These are phyloP conservation scores for Micronisus gabar DNA, from an alignment of 2,113 vertebrate genomes.

Conservation along the genomic window DNA sequence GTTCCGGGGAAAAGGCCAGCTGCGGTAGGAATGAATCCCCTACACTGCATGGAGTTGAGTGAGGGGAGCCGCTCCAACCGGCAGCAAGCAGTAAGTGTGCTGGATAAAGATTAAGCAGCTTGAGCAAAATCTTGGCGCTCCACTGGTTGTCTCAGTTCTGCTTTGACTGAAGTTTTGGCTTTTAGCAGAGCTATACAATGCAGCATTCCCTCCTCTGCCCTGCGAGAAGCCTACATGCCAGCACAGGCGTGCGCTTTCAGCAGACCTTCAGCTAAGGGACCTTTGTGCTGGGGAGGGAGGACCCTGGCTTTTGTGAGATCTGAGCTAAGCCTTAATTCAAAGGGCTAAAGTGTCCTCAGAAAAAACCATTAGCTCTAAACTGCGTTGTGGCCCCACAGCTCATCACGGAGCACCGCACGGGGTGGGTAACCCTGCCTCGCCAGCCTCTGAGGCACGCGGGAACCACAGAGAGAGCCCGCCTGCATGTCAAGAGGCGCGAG, in stretches of 20 bases:
- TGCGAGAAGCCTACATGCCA: neutral
- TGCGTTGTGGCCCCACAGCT: neutral
- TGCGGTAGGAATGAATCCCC: neutral
- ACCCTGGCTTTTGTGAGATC: no score
- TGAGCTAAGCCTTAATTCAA: neutral
- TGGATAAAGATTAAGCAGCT: neutral
- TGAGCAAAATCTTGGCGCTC: neutral
- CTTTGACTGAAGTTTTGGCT: neutral
- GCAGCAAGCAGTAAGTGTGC: neutral
- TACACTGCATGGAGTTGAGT: fast-evolving
- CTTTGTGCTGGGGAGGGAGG: neutral
- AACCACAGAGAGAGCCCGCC: neutral
- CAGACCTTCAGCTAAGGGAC: neutral
- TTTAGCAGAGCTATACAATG: neutral
- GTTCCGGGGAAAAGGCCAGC: neutral
- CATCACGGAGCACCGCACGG: neutral
- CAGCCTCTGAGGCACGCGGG: no score
- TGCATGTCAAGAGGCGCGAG: neutral
- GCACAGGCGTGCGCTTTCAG: fast-evolving
- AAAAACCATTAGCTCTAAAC: neutral
- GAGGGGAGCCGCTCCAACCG: neutral
- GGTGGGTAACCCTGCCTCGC: neutral
- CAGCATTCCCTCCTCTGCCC: neutral
- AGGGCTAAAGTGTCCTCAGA: neutral
- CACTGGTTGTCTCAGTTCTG: neutral